Evolutionary conservation across 1,140 invertebrate genomes (phyloP).

Genomic region (Megathymus violae): DNA sequence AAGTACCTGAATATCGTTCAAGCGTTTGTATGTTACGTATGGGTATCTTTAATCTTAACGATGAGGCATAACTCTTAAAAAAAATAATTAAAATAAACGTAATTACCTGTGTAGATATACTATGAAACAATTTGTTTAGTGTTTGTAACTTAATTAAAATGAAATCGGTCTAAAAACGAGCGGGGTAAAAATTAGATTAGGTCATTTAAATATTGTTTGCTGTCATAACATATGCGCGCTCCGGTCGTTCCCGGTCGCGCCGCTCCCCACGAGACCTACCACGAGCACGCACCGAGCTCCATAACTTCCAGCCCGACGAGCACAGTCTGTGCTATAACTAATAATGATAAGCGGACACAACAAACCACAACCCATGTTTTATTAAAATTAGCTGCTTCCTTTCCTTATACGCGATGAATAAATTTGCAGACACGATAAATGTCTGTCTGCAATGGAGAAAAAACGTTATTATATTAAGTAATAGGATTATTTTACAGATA

Average conservation of each 20-base stretch:
- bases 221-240: background rate
- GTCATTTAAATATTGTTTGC: background rate
- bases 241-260: background rate
- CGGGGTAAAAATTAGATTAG: no score
- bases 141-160: no score
- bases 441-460: background rate
- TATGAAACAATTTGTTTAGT: no score
- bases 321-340: background rate
- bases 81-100: no score
- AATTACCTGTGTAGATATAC: no score
- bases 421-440: constrained; percentile 14
- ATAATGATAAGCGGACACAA: constrained; percentile 12
- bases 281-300: background rate
- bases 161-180: no score
- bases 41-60: no score
- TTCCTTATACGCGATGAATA: constrained; percentile 24
- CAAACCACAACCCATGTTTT: constrained; percentile 10
- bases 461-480: background rate
- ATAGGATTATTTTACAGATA: no score
- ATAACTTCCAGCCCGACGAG: constrained; percentile 7
- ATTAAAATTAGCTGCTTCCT: constrained; percentile 18
- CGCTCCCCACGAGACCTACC: no score
- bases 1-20: no score
- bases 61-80: no score
- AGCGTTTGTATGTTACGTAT: no score